Percentiles rank a stretch among this genome's conserved stretches.
Conservation (phyloP, 1,140 invertebrate genomes). For the Belonocnema kinseyi region DNA sequence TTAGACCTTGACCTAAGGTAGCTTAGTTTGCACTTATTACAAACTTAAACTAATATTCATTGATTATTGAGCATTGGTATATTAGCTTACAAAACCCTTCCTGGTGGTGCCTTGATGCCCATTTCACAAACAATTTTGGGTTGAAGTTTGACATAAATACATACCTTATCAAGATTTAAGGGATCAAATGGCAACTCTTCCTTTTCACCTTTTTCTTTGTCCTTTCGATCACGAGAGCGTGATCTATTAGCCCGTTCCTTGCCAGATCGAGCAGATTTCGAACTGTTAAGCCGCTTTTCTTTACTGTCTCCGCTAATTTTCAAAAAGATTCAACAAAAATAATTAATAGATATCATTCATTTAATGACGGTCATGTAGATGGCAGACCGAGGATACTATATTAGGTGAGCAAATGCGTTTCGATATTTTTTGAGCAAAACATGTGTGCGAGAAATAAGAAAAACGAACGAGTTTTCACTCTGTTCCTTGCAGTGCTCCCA, state of each 20-base stretch:
- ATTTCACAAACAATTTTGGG: conserved; percentile 37
- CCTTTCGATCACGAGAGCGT: conserved; percentile 74
- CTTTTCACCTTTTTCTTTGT: conserved; percentile 78
- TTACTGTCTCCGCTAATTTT: conserved; percentile 73
- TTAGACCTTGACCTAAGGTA: no score
- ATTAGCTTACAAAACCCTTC: no score
- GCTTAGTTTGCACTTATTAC: no score
- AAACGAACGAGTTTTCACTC: background rate
- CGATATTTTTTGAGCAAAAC: background rate
- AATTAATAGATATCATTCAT: conserved; percentile 38
- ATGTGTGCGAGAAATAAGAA: background rate
- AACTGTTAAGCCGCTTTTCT: conserved; percentile 74
- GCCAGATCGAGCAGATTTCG: conserved; percentile 71
- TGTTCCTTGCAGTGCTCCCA: no score
- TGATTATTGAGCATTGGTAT: no score
- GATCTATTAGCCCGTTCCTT: conserved; percentile 73
- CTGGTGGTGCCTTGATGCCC: no score
- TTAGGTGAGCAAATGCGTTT: no score
- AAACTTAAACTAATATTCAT: no score
- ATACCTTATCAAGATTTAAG: conserved; percentile 84
- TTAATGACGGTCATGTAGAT: background rate
- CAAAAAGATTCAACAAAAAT: conserved; percentile 56
- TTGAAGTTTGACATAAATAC: conserved; percentile 32
- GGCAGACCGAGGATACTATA: no score
- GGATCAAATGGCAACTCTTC: conserved; percentile 81